These are phyloP conservation scores for Calypte anna DNA, from an alignment of 2,113 vertebrate species.

Conservation along the genomic window DNA sequence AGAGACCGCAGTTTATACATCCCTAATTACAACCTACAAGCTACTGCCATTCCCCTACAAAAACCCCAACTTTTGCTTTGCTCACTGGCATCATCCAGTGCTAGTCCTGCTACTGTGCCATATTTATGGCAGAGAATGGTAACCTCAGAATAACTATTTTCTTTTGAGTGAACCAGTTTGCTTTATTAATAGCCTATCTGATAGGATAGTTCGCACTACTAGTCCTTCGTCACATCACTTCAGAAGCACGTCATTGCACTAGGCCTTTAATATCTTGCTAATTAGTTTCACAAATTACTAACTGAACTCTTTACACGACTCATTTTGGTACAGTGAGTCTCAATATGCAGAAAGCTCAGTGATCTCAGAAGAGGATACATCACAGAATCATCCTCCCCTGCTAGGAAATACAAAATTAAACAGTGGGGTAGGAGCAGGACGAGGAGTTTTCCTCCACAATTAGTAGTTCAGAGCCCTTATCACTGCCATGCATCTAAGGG, in stretches of 20 bases:
- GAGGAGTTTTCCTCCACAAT: neutral
- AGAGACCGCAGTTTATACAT: neutral
- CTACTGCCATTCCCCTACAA: neutral
- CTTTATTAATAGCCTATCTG: slow-evolving; percentile 1
- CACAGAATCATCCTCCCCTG: neutral
- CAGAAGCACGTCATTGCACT: neutral
- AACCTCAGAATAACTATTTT: slow-evolving; percentile 4
- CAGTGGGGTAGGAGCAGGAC: neutral
- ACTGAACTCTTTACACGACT: slow-evolving; percentile 48
- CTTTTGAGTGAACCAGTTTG: neutral
- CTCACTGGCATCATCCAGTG: neutral
- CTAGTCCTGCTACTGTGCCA: neutral
- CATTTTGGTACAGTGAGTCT: slow-evolving; percentile 5
- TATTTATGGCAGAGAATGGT: neutral
- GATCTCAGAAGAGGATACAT: slow-evolving; percentile 2
- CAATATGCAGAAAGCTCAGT: neutral
- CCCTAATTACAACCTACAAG: neutral
- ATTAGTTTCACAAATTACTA: slow-evolving; percentile 58
- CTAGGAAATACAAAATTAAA: slow-evolving; percentile 17
- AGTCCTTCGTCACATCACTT: neutral
- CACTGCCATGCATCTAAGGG: neutral
- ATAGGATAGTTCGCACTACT: neutral
- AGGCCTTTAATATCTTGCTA: slow-evolving; percentile 46
- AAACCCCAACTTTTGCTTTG: neutral
- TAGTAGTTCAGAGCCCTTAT: neutral